These are phyloP conservation scores for Helogale parvula DNA, from an alignment of 2,113 vertebrate genomes.

Conservation along the genomic window DNA sequence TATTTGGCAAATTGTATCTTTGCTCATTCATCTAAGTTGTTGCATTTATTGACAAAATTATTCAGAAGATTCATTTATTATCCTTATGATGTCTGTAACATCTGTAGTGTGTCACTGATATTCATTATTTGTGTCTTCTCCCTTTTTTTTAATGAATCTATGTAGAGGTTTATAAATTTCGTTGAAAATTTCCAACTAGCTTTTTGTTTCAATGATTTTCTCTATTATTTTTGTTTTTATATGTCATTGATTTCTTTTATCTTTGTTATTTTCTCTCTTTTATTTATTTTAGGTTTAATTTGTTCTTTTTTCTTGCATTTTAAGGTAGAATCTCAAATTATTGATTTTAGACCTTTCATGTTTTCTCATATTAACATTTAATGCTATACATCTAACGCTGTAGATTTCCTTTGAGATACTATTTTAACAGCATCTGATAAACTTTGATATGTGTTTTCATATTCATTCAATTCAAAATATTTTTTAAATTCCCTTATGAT, in stretches of 20 bases:
- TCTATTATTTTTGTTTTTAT: not conserved
- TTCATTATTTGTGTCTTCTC: not conserved
- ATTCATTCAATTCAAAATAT: conserved; percentile 45
- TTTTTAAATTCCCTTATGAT: conserved; percentile 17
- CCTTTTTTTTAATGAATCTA: not conserved
- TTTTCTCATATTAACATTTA: not conserved
- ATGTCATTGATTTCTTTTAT: conserved; percentile 15
- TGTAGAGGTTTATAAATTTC: not conserved
- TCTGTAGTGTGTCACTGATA: not conserved
- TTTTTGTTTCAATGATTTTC: not conserved
- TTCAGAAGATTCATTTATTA: not conserved
- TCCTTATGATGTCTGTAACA: not conserved
- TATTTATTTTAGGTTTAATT: conserved; percentile 11
- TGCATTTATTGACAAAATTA: not conserved
- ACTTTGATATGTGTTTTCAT: conserved; percentile 19
- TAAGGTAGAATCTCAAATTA: not conserved
- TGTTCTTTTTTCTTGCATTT: not conserved
- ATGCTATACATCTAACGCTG: not conserved
- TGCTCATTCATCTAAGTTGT: not conserved
- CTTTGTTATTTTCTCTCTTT: conserved; percentile 25
- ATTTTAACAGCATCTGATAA: not conserved
- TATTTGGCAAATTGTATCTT: not conserved
- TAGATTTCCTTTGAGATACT: not conserved
- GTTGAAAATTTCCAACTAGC: not conserved
- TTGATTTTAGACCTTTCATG: not conserved